Evolutionary conservation across 2,113 vertebrate genomes (phyloP).

Genomic region (Sceloporus tristichus): DNA sequence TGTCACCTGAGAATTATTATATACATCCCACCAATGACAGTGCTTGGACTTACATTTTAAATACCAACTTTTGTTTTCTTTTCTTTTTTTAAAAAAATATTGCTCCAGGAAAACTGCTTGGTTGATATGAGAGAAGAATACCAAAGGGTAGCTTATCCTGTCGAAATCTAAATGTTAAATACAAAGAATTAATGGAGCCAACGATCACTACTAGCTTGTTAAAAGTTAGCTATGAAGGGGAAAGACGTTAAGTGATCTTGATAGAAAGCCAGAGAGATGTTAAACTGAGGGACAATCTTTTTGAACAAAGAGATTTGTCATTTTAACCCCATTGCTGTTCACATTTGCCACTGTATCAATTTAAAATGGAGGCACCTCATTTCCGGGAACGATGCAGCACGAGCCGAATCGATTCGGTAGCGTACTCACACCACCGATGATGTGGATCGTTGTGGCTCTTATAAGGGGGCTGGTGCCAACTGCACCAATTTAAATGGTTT

Average conservation of each 20-base stretch:
- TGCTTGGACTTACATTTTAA: conserved; percentile 13
- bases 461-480: no score
- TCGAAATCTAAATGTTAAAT: not conserved
- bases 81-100: not conserved
- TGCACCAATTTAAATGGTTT: no score
- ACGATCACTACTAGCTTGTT: no score
- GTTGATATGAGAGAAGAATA: not conserved
- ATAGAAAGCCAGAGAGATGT: not conserved
- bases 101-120: not conserved
- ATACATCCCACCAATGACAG: not conserved
- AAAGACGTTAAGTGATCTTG: not conserved
- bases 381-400: no score
- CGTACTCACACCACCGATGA: no score
- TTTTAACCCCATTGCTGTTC: no score
- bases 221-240: conserved; percentile 24
- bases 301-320: no score
- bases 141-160: not conserved
- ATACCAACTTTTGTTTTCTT: not conserved
- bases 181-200: not conserved
- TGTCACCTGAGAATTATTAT: conserved; percentile 28
- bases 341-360: no score
- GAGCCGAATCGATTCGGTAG: no score
- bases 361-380: no score
- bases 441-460: no score
- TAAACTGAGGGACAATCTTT: not conserved